Conservation (phyloP, 2,888 invertebrate species). For the Pollenia amentaria region DNA sequence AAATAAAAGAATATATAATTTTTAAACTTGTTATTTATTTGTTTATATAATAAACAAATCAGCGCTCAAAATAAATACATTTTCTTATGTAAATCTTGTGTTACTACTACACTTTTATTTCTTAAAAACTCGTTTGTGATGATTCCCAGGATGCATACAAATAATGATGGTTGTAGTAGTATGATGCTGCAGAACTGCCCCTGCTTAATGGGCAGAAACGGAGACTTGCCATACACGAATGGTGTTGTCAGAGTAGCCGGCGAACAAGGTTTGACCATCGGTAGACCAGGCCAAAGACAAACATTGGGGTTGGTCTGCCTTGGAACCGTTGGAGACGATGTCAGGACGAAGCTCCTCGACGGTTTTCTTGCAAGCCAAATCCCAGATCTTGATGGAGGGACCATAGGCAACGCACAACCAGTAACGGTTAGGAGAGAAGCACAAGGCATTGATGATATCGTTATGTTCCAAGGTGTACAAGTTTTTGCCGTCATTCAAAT, state of each 20-base stretch:
- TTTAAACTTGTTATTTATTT: constrained; percentile 79
- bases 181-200: constrained; percentile 42
- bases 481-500: constrained; percentile 99
- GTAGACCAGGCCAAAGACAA: constrained; percentile 99
- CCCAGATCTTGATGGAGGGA: constrained; percentile 99
- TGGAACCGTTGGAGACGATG: constrained; percentile 90
- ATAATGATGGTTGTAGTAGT: constrained; percentile 20
- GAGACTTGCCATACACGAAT: constrained; percentile 99
- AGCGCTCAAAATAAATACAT: constrained; percentile 76
- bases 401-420: constrained; percentile 99
- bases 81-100: constrained; percentile 57
- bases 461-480: constrained; percentile 99
- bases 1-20: constrained; percentile 49
- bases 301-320: constrained; percentile 97
- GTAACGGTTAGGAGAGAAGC: constrained; percentile 99
- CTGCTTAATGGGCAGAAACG: constrained; percentile 90
- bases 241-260: constrained; percentile 98
- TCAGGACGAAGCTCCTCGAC: constrained; percentile 99
- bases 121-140: constrained; percentile 42
- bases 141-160: constrained; percentile 44
- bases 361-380: constrained; percentile 99
- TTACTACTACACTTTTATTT: constrained; percentile 55
- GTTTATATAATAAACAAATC: constrained; percentile 81
- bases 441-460: constrained; percentile 98
- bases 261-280: constrained; percentile 99